A percentile compares a stretch with the other conserved stretches of the same genome.
Evolutionary conservation across 2,888 invertebrate species (phyloP).

Genomic region (Latrodectus hesperus): DNA sequence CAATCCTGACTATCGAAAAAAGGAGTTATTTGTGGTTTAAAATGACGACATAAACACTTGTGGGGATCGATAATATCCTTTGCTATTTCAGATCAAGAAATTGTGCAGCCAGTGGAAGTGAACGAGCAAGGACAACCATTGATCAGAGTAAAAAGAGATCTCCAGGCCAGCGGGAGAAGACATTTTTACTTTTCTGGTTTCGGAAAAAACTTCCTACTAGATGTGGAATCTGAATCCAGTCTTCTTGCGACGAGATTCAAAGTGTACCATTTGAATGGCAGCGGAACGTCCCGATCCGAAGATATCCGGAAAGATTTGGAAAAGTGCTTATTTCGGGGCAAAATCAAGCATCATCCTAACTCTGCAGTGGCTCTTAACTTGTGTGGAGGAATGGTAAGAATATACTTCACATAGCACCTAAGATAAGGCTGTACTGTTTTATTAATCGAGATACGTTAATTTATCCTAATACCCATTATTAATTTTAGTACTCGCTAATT

Average conservation of each 20-base stretch:
- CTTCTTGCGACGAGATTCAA: constrained; percentile 48
- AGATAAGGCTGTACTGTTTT: background rate
- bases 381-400: constrained; percentile 59
- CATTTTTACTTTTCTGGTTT: constrained; percentile 29
- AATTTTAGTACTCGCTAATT: too few relatives aligned
- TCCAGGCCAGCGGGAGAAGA: background rate
- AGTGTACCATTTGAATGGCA: constrained; percentile 31
- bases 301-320: background rate
- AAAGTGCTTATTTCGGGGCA: constrained; percentile 40
- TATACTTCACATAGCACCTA: background rate
- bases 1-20: too few relatives aligned
- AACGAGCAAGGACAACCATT: background rate
- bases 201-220: constrained; percentile 37
- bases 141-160: constrained; percentile 4
- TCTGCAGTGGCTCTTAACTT: constrained; percentile 48
- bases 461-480: background rate
- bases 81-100: constrained; percentile 22
- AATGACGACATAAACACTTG: too few relatives aligned
- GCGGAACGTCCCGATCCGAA: background rate
- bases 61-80: too few relatives aligned
- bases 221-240: constrained; percentile 5
- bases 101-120: constrained; percentile 15
- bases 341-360: constrained; percentile 10
- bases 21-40: too few relatives aligned
- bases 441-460: background rate